Base-by-base conservation (phyloP, 2,888 invertebrate species). In the Agrilus cyanescens region DNA sequence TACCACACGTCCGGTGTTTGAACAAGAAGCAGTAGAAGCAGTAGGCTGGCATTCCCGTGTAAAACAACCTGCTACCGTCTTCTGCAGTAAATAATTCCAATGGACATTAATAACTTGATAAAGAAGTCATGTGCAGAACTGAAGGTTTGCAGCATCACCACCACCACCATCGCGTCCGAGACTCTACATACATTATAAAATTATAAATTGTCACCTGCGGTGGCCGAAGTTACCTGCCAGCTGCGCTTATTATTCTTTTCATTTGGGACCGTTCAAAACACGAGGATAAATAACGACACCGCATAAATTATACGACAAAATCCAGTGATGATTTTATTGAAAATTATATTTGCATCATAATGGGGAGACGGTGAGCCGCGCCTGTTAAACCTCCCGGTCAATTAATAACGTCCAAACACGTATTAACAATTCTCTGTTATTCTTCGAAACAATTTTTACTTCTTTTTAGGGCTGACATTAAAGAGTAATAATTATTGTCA, bases 201-300 rank as follows among this genome's bases (percentile, higher is more conserved):
- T 56, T 56, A 56, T 56, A 56, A 56, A 56, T 56, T 56, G 56
- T 56, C 56, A 55, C 56, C 55, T 56, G 54, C 47, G 56, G 56
- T 56, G 56, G 56, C 52, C 55, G 47, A 45, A 38, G 36, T 8
- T 25, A 25, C 25, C 40, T 41, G 45, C 56, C 56, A 50, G 53
- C 56, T 51, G 56, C 44, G 54, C 46, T 41, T 50, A 48, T 51
- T 47, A 48, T 51, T 49, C 46, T 49, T 50, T 45, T 48, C 43
- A 45, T 25, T 40, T 47, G 45, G 25, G 10, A 10, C 25, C 25
- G 25, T 25, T 52, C 48, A 50, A 51, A 50, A 49, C 47, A 46
- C 45, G 34, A 14, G 45, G 43, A 53, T 52, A 52, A 52, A 48
- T 54, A 50, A 51, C 46, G 37, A 39, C 40, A 43, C 32, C 40